Conservation (phyloP, 2,113 vertebrate species). For the Cololabis saira region DNA sequence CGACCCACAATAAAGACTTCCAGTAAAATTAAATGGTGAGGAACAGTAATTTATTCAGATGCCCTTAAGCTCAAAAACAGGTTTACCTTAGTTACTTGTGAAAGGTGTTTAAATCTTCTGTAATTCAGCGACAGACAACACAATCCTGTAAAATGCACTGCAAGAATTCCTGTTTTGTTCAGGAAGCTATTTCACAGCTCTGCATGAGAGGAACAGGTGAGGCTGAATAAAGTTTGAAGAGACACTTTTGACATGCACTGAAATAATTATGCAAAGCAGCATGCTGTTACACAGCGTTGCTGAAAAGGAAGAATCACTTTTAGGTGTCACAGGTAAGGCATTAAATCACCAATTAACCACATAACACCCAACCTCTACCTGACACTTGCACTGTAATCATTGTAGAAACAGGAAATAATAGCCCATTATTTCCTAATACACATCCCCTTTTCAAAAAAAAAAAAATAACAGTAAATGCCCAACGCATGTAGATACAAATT, state of each 20-base stretch:
- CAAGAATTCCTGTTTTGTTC: constrained; percentile 60
- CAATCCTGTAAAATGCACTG: constrained; percentile 56
- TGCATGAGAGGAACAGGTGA: constrained; percentile 58
- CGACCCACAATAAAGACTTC: constrained; percentile 39
- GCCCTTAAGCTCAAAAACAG: constrained; percentile 63
- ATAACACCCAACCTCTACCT: constrained; percentile 67
- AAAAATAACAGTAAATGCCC: constrained; percentile 28
- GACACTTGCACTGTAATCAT: constrained; percentile 62
- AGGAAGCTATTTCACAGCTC: constrained; percentile 71
- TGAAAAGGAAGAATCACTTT: constrained; percentile 69
- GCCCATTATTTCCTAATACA: constrained; percentile 56
- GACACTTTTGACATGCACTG: constrained; percentile 59
- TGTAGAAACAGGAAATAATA: constrained; percentile 50
- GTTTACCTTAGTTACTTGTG: constrained; percentile 67
- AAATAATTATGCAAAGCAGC: constrained; percentile 71
- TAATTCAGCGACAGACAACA: constrained; percentile 62
- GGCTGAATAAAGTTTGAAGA: constrained; percentile 65
- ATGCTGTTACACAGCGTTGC: constrained; percentile 71
- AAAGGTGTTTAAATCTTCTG: constrained; percentile 69
- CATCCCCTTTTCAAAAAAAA: constrained; percentile 11
- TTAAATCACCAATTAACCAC: constrained; percentile 78
- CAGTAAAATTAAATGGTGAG: constrained; percentile 57
- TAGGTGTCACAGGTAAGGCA: constrained; percentile 72
- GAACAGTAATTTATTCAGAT: constrained; percentile 69
- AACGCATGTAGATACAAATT: constrained; percentile 60